Evolutionary conservation across 1,140 invertebrate genomes (phyloP).

Genomic region (Drosophila novamexicana): DNA sequence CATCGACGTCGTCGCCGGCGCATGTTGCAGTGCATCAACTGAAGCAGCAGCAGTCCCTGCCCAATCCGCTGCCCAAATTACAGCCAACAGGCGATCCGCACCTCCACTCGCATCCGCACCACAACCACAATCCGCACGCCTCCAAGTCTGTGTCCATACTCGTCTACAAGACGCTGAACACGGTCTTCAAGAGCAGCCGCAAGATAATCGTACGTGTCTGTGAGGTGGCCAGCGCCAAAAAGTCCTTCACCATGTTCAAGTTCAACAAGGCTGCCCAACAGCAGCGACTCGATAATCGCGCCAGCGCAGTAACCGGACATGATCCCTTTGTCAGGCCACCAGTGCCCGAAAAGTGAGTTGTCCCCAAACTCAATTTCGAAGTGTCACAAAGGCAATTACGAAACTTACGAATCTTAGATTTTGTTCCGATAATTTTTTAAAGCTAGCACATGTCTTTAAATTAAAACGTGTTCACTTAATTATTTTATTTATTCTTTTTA

Average conservation of each 20-base stretch:
- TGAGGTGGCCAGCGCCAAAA: slow-evolving; percentile 83
- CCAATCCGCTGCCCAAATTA: slow-evolving; percentile 61
- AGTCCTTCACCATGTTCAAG: slow-evolving; percentile 89
- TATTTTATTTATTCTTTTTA: no score
- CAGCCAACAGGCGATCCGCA: slow-evolving; percentile 31
- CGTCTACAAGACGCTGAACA: slow-evolving; percentile 83
- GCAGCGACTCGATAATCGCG: slow-evolving; percentile 86
- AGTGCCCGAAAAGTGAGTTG: slow-evolving; percentile 85
- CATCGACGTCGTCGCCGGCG: slow-evolving; percentile 75
- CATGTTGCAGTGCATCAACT: slow-evolving; percentile 79
- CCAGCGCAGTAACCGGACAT: slow-evolving; percentile 89
- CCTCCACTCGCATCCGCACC: slow-evolving; percentile 19
- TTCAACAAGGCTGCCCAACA: slow-evolving; percentile 90
- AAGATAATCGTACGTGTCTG: slow-evolving; percentile 84
- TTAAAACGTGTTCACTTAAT: no score
- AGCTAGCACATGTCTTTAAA: background rate
- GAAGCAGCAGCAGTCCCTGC: slow-evolving; percentile 80
- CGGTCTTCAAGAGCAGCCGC: slow-evolving; percentile 84
- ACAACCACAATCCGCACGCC: slow-evolving; percentile 56
- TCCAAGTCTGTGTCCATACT: slow-evolving; percentile 82
- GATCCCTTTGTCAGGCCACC: slow-evolving; percentile 90
- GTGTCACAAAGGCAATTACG: slow-evolving; percentile 19
- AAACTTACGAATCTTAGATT: background rate
- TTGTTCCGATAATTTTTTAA: background rate
- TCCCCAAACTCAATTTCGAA: background rate